Evolutionary conservation across 2,797 vertebrate species (phyloP).

Genomic region (Notolabrus celidotus): DNA sequence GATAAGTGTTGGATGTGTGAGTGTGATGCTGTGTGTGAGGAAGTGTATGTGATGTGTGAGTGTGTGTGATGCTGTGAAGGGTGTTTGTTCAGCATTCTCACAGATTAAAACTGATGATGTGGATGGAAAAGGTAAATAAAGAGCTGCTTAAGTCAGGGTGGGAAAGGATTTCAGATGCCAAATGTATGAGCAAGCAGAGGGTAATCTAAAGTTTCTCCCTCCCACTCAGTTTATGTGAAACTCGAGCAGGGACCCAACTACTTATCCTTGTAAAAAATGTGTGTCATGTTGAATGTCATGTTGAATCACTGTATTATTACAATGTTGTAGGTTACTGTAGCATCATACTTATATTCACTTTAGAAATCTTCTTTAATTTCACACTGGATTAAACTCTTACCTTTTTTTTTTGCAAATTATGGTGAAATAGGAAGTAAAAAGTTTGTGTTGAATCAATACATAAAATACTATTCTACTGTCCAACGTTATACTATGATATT

Average conservation of each 20-base stretch:
- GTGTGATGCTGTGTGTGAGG: no score
- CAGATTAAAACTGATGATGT: constrained; percentile 33
- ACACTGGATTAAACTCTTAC: not conserved
- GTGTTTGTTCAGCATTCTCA: not conserved
- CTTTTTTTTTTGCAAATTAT: not conserved
- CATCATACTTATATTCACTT: not conserved
- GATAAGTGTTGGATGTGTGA: not conserved
- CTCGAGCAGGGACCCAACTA: not conserved
- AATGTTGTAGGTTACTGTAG: not conserved
- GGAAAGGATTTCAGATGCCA: constrained; percentile 17
- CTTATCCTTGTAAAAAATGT: not conserved
- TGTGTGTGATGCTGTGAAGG: not conserved
- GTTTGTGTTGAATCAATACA: not conserved
- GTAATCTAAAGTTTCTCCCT: not conserved
- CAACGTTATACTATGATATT: not conserved
- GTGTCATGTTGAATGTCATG: not conserved
- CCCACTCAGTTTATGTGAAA: not conserved
- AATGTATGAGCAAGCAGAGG: constrained; percentile 14
- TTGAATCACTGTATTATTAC: not conserved
- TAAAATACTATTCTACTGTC: not conserved
- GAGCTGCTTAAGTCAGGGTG: constrained; percentile 6
- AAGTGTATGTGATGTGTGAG: not conserved
- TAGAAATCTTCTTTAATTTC: not conserved
- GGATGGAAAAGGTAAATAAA: not conserved
- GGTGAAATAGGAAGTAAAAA: not conserved